Base-by-base conservation (phyloP, 2,797 vertebrate species). In the Thalassophryne amazonica region DNA sequence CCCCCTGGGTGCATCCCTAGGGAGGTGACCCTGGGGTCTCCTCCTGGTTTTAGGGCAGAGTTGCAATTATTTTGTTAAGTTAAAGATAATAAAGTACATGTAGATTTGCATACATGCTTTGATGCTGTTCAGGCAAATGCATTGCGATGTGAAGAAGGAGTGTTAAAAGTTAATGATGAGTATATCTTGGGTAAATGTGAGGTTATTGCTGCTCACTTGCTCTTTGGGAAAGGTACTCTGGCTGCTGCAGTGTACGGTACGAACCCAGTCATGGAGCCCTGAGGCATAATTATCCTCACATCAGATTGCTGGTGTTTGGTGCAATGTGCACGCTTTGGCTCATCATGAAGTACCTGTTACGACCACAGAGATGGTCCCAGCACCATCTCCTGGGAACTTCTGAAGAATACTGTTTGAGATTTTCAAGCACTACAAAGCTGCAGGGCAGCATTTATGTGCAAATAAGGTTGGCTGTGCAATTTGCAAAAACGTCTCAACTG, bases 391-490 rank as follows among this genome's bases (percentile, higher is more conserved):
- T 13, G 5, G 38, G n/a, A 5, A 34, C 22, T 49, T 14, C 30
- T 25, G 47, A 37, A 29, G 32, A 54, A 49, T 57, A 48, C 47
- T 38, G 29, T 32, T 23, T 11, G 56, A 37, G 40, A 33, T 36
- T 54, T 31, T 39, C 56, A 53, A 57, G 30, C 1, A 7, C 12
- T 14, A 38, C 30, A 8, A 19, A 43, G 60, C 66, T 45, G 5
- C 32, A 35, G 52, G 50, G 35, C 17, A 35, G 54, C 56, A 48
- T 49, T 34, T 47, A 34, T 52, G 68, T 61, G 60, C 54, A 69
- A 66, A 66, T 21, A 63, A 24, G 55, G 42, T 65, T 11, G 4
- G 21, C 8, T 2, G 35, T 46, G 58, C 37, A 52, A 66, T 73
- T 59, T 65, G 41, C 17, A 40, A 68, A n/a, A 71, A 55, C 58